Evolutionary conservation across 2,888 invertebrate genomes (phyloP), one percentile per base, ranked within the genome.

Genomic region (Salpingus planirostris): DNA sequence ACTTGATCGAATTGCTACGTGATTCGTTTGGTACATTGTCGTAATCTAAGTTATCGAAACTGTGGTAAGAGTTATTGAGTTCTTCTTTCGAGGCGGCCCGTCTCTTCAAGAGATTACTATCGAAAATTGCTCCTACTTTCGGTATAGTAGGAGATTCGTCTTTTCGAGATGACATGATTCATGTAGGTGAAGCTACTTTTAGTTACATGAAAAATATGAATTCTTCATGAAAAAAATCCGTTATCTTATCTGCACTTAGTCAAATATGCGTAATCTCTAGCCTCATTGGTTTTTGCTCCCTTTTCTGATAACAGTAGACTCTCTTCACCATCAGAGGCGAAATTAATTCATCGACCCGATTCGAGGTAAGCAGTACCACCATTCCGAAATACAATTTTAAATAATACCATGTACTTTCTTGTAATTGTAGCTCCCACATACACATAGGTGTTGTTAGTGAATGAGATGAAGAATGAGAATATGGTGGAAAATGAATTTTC

Each of bases 141-240:
- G 62, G 62, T 11, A 61, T 46, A 24, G 38, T 39, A 3, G 62
- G 62, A 15, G 62, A 62, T 29, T 33, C 28, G 42, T 62, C 57
- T 44, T 54, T 55, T 29, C 25, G 29, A 23, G 21, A 24, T 14
- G 29, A 32, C 47, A 49, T 46, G 22, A 23, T n/a, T n/a, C n/a
- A n/a, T 12, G 13, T 3, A 18, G 18, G 18, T 18, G 10, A 13
- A 13, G 11, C 13, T 15, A 13, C 13, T 11, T 13, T 24, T 5
- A 24, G 11, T 24, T 24, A 10, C 6, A n/a, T n/a, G 24, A 24
- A 11, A 24, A 10, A 11, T 6, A 11, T 24, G 10, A 24, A 7
- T 21, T 21, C 6, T 21, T 21, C 21, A 21, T 21, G 8, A 21
- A 7, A 6, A 7, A 21, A 8, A 8, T 21, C 6, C 8, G 8